These are phyloP conservation scores for Phylloscopus whistleri DNA, from an alignment of 2,113 vertebrate genomes.

Conservation along the genomic window DNA sequence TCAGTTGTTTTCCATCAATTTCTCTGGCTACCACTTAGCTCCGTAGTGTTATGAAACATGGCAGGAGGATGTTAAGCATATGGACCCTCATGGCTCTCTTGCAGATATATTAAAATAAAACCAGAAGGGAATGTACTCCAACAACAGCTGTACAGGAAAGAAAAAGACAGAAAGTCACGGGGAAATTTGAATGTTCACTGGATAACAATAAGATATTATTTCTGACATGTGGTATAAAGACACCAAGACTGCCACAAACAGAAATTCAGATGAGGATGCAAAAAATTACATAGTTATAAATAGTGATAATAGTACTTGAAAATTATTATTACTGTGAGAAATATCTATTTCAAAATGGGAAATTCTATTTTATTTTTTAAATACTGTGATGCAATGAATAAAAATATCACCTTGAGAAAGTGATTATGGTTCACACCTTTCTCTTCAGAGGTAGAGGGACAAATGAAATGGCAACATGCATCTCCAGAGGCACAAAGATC, in stretches of 20 bases:
- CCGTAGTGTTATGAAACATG: not conserved
- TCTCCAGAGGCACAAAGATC: not conserved
- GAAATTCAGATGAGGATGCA: not conserved
- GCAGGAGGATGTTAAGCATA: not conserved
- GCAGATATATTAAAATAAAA: not conserved
- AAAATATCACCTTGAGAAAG: not conserved
- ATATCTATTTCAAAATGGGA: not conserved
- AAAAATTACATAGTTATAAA: not conserved
- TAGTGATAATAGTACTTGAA: not conserved
- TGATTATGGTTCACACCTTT: not conserved
- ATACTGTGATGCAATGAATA: not conserved
- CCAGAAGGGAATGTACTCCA: not conserved
- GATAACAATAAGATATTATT: not conserved
- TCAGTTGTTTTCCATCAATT: not conserved
- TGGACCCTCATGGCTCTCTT: not conserved
- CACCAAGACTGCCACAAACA: not conserved
- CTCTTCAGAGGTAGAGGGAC: not conserved
- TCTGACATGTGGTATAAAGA: not conserved
- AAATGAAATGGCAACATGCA: not conserved
- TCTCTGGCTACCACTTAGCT: not conserved
- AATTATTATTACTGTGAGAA: not conserved
- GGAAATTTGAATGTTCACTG: not conserved
- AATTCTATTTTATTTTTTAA: not conserved
- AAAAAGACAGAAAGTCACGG: not conserved
- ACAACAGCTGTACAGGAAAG: not conserved